Conservation (phyloP, 2,113 vertebrate species). For the human (Homo sapiens) region DNA sequence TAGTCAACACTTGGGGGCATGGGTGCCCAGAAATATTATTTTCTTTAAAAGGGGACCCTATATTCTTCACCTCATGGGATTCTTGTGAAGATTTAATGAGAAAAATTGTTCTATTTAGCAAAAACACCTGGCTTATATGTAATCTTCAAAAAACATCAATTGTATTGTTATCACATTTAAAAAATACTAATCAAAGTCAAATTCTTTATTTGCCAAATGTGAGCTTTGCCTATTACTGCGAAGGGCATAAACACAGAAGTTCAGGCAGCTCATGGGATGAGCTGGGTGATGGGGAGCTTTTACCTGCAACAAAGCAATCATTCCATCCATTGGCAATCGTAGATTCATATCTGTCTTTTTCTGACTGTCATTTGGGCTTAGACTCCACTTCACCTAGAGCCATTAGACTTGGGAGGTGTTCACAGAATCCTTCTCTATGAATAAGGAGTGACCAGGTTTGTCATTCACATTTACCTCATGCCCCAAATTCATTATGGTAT, state of each 20-base stretch:
- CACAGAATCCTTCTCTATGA: neutral
- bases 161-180: neutral
- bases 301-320: neutral
- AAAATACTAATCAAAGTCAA: neutral
- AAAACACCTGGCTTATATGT: neutral
- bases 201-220: slow-evolving; percentile 7
- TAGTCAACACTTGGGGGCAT: neutral
- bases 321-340: neutral
- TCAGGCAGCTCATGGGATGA: neutral
- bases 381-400: neutral
- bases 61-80: neutral
- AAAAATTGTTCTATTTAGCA: slow-evolving; percentile 36
- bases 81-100: slow-evolving; percentile 1
- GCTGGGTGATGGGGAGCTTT: neutral
- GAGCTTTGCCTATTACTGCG: neutral
- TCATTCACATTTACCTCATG: neutral
- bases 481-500: neutral
- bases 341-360: neutral
- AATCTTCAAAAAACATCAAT: neutral
- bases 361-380: neutral
- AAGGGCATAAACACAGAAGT: neutral
- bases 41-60: neutral
- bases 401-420: neutral
- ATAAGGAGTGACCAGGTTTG: neutral
- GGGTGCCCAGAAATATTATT: neutral